Evolutionary conservation across 2,888 invertebrate species (phyloP).

Genomic region (Esperia sulphurella): DNA sequence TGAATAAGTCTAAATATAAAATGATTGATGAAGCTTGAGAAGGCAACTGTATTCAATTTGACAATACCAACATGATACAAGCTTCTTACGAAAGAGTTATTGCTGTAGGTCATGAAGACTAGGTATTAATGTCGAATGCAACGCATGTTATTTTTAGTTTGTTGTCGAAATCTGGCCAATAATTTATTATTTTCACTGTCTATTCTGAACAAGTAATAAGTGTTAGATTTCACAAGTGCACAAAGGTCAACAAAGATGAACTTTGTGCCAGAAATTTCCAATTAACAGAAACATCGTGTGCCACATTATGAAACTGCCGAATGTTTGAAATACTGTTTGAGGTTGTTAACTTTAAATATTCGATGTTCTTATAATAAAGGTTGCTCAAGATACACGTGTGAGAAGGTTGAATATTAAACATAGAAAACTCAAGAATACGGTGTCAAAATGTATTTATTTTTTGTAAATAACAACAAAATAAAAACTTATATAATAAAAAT

Average conservation of each 20-base stretch:
- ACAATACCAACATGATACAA: no score
- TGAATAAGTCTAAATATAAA: no score
- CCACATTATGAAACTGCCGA: neutral
- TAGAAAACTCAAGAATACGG: constrained; percentile 45
- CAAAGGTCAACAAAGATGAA: constrained; percentile 8
- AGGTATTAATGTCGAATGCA: no score
- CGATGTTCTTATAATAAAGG: neutral
- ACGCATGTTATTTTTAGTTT: neutral
- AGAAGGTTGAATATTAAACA: no score
- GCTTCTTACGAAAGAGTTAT: no score
- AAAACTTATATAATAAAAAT: constrained; percentile 58
- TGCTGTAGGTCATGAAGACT: no score
- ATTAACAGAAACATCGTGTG: constrained; percentile 6
- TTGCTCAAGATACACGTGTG: neutral
- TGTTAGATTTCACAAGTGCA: constrained; percentile 1
- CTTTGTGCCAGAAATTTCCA: constrained; percentile 7
- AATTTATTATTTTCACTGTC: neutral
- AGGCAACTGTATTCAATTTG: no score
- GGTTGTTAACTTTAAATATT: constrained; percentile 2
- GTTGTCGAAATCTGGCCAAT: constrained; percentile 1
- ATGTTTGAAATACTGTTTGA: constrained; percentile 4
- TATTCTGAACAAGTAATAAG: neutral
- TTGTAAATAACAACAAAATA: constrained; percentile 67
- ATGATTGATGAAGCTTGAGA: no score
- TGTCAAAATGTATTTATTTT: constrained; percentile 80